Conservation (phyloP, 2,797 vertebrate species). For the Aratinga solstitialis region DNA sequence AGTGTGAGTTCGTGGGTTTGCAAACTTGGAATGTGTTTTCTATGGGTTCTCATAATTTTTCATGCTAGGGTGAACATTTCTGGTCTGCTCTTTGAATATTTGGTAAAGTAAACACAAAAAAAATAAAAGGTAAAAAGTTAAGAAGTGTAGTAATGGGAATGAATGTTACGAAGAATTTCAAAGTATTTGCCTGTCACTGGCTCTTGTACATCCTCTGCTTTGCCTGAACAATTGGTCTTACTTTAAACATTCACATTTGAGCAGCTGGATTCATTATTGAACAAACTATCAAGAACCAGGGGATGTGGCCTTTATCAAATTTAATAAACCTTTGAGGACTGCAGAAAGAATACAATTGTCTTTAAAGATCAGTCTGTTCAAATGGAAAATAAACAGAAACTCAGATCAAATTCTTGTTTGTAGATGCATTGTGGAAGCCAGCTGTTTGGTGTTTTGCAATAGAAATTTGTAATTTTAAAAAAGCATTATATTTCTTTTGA, state of each 20-base stretch:
- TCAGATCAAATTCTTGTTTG: not conserved
- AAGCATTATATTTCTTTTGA: not conserved
- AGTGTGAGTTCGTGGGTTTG: not conserved
- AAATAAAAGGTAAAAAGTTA: not conserved
- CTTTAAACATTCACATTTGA: slow-evolving; percentile 1
- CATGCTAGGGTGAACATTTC: not conserved
- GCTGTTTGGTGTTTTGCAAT: slow-evolving; percentile 2
- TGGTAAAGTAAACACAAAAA: not conserved
- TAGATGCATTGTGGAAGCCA: slow-evolving; percentile 6
- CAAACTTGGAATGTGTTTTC: slow-evolving; percentile 30
- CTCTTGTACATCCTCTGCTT: not conserved
- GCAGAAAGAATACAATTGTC: slow-evolving; percentile 40
- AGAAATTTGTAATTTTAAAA: slow-evolving; percentile 28
- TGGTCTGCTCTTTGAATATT: not conserved
- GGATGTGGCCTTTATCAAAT: slow-evolving; percentile 53
- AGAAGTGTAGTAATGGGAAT: not conserved
- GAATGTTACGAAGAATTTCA: not conserved
- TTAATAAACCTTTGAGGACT: slow-evolving; percentile 40
- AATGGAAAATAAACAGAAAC: slow-evolving; percentile 37
- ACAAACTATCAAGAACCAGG: slow-evolving; percentile 18
- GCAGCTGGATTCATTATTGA: slow-evolving; percentile 33
- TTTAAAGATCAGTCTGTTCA: slow-evolving; percentile 23
- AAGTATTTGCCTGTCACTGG: not conserved
- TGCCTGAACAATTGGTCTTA: not conserved
- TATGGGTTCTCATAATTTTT: slow-evolving; percentile 9